A percentile compares a stretch with the other conserved stretches of the same genome.
Conservation (phyloP, 1,140 invertebrate species). For the Penaeus japonicus region DNA sequence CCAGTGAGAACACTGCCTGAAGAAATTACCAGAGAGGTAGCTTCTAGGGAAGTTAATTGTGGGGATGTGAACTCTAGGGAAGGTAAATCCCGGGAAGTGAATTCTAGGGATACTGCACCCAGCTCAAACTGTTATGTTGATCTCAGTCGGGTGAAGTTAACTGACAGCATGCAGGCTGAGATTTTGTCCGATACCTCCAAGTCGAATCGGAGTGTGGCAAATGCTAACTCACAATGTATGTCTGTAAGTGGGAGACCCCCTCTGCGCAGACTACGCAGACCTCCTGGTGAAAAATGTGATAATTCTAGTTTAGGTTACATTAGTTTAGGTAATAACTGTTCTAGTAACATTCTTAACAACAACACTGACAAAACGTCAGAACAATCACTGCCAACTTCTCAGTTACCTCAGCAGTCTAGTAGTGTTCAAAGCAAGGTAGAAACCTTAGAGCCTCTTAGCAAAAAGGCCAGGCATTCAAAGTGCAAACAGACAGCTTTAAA, state of each 20-base stretch:
- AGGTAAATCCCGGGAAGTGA: not conserved
- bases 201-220: constrained; percentile 6
- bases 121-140: constrained; percentile 54
- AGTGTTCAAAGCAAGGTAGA: constrained; percentile 42
- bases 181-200: constrained; percentile 16
- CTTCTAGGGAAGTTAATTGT: not conserved
- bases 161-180: constrained; percentile 35
- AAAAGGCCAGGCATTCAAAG: constrained; percentile 38
- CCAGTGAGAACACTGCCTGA: constrained; percentile 1
- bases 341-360: constrained; percentile 56
- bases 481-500: constrained; percentile 54
- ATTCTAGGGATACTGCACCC: constrained; percentile 20
- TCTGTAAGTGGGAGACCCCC: constrained; percentile 30
- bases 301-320: constrained; percentile 57
- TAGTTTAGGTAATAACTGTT: constrained; percentile 56
- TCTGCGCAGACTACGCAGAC: constrained; percentile 48
- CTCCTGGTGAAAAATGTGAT: constrained; percentile 57
- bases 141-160: constrained; percentile 47
- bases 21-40: constrained; percentile 3
- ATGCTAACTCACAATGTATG: constrained; percentile 23
- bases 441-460: constrained; percentile 23
- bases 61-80: not conserved
- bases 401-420: constrained; percentile 57
- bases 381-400: constrained; percentile 56
- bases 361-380: constrained; percentile 49